Conservation (phyloP, 1,140 invertebrate species). For the Myzus persicae region DNA sequence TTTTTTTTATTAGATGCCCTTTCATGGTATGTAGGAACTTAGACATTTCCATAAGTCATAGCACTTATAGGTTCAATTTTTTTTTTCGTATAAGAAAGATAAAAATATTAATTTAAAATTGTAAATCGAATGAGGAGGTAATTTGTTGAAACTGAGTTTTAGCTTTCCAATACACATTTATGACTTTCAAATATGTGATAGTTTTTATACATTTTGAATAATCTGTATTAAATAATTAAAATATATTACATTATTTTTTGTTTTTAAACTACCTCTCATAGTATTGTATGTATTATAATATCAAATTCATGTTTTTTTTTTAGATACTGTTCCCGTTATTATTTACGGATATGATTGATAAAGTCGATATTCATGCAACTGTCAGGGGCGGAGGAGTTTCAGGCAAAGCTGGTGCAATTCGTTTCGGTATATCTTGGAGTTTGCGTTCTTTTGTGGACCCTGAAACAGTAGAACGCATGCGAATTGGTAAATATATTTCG, state of each 20-base stretch:
- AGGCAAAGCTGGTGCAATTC: conserved; percentile 83
- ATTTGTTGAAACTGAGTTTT: neutral
- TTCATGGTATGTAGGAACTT: neutral
- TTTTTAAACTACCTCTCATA: neutral
- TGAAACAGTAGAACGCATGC: conserved; percentile 82
- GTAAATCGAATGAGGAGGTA: neutral
- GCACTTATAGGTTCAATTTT: neutral
- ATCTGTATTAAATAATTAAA: neutral
- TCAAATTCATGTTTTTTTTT: conserved; percentile 61
- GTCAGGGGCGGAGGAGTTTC: conserved; percentile 72
- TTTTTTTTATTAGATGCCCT: neutral
- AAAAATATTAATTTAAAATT: neutral
- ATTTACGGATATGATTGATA: conserved; percentile 76
- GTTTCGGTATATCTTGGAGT: conserved; percentile 82
- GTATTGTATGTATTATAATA: neutral
- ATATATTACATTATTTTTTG: neutral
- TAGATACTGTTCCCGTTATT: conserved; percentile 87
- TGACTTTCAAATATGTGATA: neutral
- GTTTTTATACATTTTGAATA: neutral
- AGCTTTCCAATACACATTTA: neutral
- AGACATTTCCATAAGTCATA: neutral
- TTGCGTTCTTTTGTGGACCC: conserved; percentile 82
- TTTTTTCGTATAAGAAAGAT: neutral
- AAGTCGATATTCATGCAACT: conserved; percentile 85
- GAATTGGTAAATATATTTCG: conserved; percentile 72